phyloP scores from a whole-genome alignment of 2,888 invertebrate species.

The Agrochola litura region DNA sequence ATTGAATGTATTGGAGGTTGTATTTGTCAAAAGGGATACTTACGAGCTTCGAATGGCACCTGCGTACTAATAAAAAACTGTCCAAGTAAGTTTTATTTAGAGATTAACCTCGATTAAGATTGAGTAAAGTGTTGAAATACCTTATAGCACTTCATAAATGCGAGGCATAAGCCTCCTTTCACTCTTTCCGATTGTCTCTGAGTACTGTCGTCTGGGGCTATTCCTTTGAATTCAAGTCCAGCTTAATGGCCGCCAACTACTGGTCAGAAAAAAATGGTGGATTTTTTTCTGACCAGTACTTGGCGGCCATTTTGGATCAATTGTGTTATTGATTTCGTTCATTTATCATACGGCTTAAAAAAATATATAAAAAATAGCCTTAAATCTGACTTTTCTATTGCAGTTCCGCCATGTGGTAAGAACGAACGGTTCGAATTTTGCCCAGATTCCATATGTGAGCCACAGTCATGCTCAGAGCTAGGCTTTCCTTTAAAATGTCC shows the following conservation, averaged over 20 bases:
- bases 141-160: not conserved
- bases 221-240: too few species aligned
- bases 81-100: conserved; percentile 62
- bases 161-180: not conserved
- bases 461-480: conserved; percentile 8
- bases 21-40: conserved; percentile 63
- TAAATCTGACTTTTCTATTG: not conserved
- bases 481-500: conserved; percentile 39
- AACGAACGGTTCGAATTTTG: conserved; percentile 62
- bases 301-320: not conserved
- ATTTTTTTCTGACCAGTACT: not conserved
- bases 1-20: conserved; percentile 67
- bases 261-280: too few species aligned
- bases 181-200: not conserved
- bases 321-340: not conserved
- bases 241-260: not conserved
- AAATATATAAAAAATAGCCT: too few species aligned
- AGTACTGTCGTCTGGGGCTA: not conserved
- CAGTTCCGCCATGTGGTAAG: conserved; percentile 44
- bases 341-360: not conserved
- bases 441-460: conserved; percentile 50
- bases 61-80: conserved; percentile 71
- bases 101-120: not conserved
- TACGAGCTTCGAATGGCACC: conserved; percentile 62
- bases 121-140: not conserved